These are phyloP conservation scores for Manis crassicaudata DNA, from an alignment of 2,797 vertebrate genomes.

Conservation along the genomic window DNA sequence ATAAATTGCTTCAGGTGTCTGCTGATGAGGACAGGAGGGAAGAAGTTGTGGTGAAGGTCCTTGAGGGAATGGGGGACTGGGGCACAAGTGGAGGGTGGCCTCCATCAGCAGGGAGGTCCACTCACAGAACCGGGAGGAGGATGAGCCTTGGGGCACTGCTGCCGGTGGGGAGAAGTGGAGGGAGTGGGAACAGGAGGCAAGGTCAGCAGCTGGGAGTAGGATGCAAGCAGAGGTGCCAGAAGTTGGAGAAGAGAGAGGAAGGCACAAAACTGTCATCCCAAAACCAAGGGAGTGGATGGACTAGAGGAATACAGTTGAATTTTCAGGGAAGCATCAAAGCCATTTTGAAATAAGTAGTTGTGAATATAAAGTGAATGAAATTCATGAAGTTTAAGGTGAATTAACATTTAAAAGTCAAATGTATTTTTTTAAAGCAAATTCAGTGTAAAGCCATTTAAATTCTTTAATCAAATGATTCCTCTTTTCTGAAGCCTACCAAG, in stretches of 20 bases:
- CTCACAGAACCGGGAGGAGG: rapidly evolving
- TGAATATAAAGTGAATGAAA: neutral
- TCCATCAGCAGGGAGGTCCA: neutral
- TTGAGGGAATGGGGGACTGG: neutral
- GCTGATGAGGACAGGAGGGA: neutral
- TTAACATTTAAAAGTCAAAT: neutral
- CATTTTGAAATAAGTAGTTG: neutral
- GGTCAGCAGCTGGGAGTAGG: neutral
- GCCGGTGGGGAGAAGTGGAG: rapidly evolving
- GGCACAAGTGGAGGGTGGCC: neutral
- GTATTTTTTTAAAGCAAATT: neutral
- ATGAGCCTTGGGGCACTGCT: rapidly evolving
- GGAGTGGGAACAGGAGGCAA: neutral
- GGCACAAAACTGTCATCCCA: neutral
- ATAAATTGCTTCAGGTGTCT: neutral
- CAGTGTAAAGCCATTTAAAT: neutral
- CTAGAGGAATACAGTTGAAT: no score
- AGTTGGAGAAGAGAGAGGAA: neutral
- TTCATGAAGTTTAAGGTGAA: neutral
- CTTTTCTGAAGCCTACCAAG: neutral
- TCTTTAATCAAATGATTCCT: neutral
- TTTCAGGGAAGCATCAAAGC: neutral
- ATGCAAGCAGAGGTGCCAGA: neutral
- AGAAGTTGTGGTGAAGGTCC: neutral
- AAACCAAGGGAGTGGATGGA: neutral